Evolutionary conservation across 2,113 vertebrate genomes (phyloP), one percentile per base, ranked within the genome.

Genomic region (Rana temporaria): DNA sequence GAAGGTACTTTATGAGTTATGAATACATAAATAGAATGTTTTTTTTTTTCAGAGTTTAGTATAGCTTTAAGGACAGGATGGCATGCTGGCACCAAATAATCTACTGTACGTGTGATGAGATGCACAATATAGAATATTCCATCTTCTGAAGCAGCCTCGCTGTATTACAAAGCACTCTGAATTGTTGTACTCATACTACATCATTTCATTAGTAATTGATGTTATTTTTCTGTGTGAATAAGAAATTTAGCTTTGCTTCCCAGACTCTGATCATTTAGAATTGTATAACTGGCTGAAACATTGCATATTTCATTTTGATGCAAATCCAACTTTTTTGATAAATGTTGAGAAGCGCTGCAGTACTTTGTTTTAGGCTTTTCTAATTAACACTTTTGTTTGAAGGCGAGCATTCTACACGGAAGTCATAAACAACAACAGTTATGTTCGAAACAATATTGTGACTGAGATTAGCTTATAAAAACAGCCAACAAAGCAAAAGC

Each of bases 291-390:
- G 32, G 32, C 26, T 34, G 56, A 30, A 42, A 62, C 16, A 38
- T 12, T 42, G n/a, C 26, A 62, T 62, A 75, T 62, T 75, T 42
- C 26, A 38, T 57, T 72, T 73, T 42, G 12, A 9, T 62, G 30
- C 22, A 56, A 78, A 78, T 65, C 24, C 24, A 9, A 22, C 24
- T 38, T 79, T 79, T 79, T 18, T 68, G 52, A 79, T 59, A 57
- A 79, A 68, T 38, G 48, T n/a, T 32, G 22, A 8, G 8, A 4
- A 56, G 4, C 30, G 18, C 48, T 7, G 63, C 26, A 24, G 48
- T 24, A 11, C 30, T 57, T 38, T 79, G 64, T 67, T 56, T n/a
- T n/a, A 53, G 64, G 5, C 19, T 73, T 20, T 32, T 16, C 53
- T 68, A 38, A 68, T 56, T 68, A 79, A 79, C 53, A 68, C 19